Percentiles rank a stretch among this genome's conserved stretches.
phyloP scores from a whole-genome alignment of 2,888 invertebrate genomes.

The Ormyrus nitidulus region DNA sequence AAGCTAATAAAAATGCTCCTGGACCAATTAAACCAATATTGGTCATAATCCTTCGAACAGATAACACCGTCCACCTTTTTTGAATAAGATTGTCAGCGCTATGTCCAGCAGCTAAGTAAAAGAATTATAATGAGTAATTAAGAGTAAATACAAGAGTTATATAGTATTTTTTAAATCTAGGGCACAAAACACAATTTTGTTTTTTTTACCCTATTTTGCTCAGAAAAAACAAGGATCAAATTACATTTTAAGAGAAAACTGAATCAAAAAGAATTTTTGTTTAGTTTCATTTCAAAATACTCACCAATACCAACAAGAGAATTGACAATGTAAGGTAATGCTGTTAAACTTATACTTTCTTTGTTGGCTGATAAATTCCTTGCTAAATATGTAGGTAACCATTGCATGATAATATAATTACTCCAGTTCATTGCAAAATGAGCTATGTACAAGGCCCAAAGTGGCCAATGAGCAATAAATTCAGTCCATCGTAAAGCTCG shows the following conservation, averaged over 20 bases:
- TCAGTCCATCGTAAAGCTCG: conserved; percentile 81
- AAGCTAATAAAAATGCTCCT: conserved; percentile 83
- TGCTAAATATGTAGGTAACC: conserved; percentile 85
- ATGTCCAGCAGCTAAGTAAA: conserved; percentile 80
- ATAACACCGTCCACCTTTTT: conserved; percentile 81
- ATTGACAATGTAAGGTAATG: conserved; percentile 85
- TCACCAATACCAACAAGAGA: conserved; percentile 83
- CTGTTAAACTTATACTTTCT: conserved; percentile 83
- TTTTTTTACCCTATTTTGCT: no score
- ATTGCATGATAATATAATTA: conserved; percentile 87
- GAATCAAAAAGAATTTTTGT: neutral
- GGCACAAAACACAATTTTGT: no score
- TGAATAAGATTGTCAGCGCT: conserved; percentile 82
- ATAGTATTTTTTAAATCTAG: no score
- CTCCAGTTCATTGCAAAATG: conserved; percentile 90
- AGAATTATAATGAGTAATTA: neutral
- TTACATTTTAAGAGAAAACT: neutral
- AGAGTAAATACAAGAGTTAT: no score
- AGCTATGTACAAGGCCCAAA: conserved; percentile 85
- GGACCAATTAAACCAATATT: conserved; percentile 84
- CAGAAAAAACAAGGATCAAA: no score
- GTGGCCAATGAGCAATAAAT: conserved; percentile 82
- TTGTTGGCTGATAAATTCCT: conserved; percentile 81
- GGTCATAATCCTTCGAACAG: conserved; percentile 84
- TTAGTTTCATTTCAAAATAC: conserved; percentile 60